Evolutionary conservation across 2,888 invertebrate species (phyloP), one percentile per base, ranked within the genome.

Genomic region (Volucella inflata): DNA sequence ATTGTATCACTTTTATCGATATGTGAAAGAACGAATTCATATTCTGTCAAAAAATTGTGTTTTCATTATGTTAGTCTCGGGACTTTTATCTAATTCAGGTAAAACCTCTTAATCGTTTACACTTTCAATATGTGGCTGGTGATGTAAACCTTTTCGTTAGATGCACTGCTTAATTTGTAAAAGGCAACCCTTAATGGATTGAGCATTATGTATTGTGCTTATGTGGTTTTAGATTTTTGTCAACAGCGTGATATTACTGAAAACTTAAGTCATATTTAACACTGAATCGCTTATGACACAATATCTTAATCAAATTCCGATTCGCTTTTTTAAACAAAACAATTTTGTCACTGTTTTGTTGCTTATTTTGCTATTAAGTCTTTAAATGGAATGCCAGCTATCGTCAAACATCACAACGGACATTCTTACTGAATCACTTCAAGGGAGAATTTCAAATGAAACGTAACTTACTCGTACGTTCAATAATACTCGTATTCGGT

Each of bases 301-400:
- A 46, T 72, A 62, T 62, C 42, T 16, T 36, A 62, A 72, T 30
- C 53, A 62, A 44, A 17, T 44, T 21, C 10, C 42, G 46, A 38
- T 72, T 53, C 36, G 59, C n/a, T 12, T 46, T 77, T 77, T 70
- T n/a, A 50, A n/a, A 53, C 64, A 77, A 62, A 62, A 71, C 64
- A 44, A 65, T 71, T 78, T 50, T 64, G 64, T 79, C 71, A 79
- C 65, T 51, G 16, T 44, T 21, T 62, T 30, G 70, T 21, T 14
- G 9, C 71, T 71, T 59, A 78, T 30, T 30, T 78, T 64, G 48
- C 50, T 70, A 42, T 78, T 71, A 57, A 72, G 59, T 64, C 50
- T 57, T n/a, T 12, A 2, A 51, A 51, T 65, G 57, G 36, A 79
- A 71, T 65, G 50, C 44, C 57, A 59, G 71, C 30, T 30, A 6